phyloP scores from a whole-genome alignment of 2,888 invertebrate genomes.

The Hyposoter dolosus region DNA sequence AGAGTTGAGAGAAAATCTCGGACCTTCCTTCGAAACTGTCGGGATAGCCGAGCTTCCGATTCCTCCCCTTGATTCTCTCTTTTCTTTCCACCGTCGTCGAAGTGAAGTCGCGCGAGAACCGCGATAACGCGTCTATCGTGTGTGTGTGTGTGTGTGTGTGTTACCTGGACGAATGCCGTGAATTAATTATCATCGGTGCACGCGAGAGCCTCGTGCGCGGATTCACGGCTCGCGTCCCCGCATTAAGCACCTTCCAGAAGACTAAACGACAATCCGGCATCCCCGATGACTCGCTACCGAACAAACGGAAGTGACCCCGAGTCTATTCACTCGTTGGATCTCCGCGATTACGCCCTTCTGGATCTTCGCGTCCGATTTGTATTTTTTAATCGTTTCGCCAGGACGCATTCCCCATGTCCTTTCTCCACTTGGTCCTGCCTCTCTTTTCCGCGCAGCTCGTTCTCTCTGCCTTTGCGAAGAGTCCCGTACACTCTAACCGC shows the following conservation, averaged over 20 bases:
- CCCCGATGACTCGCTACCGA: not conserved
- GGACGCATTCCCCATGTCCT: constrained; percentile 71
- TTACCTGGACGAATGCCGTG: constrained; percentile 73
- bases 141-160: constrained; percentile 54
- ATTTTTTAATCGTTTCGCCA: constrained; percentile 76
- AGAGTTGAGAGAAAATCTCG: not conserved
- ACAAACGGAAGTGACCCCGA: constrained; percentile 17
- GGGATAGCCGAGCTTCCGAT: constrained; percentile 29
- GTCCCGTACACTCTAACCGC: constrained; percentile 3
- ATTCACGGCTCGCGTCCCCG: constrained; percentile 70
- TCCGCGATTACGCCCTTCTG: constrained; percentile 8
- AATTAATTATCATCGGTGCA: constrained; percentile 79
- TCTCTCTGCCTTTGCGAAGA: constrained; percentile 21
- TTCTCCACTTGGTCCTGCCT: constrained; percentile 54
- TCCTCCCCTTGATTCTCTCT: constrained; percentile 6
- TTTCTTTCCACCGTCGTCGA: constrained; percentile 1
- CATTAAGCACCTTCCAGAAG: constrained; percentile 23
- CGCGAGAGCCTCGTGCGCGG: constrained; percentile 71
- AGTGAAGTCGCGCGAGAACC: constrained; percentile 43
- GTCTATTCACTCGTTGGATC: not conserved
- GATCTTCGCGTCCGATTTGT: constrained; percentile 23
- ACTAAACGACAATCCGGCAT: not conserved
- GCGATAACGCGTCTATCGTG: constrained; percentile 72
- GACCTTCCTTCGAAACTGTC: constrained; percentile 4
- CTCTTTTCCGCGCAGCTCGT: constrained; percentile 13